These are phyloP conservation scores for Neolamprologus multifasciatus DNA, from an alignment of 2,797 vertebrate species.

Conservation along the genomic window DNA sequence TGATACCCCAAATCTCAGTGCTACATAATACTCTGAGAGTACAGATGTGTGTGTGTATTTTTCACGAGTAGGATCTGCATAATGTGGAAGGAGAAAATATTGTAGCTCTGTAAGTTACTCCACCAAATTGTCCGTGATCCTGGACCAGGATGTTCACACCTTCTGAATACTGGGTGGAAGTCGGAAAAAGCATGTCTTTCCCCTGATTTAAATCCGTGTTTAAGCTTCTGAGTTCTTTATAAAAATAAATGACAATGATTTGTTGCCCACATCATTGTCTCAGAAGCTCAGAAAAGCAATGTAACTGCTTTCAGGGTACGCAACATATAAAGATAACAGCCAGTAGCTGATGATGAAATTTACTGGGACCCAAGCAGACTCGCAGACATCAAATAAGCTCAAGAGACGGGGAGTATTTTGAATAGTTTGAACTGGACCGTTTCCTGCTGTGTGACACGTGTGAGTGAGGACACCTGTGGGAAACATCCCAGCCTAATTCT, in stretches of 20 bases:
- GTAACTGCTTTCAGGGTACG: neutral
- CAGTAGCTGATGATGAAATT: accelerated
- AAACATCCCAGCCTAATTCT: neutral
- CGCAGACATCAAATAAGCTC: neutral
- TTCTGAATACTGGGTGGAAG: neutral
- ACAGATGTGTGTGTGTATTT: neutral
- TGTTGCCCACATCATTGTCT: neutral
- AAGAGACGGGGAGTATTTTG: neutral
- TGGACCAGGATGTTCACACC: neutral
- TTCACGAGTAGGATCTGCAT: neutral
- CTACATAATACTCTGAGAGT: neutral
- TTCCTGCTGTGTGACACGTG: neutral
- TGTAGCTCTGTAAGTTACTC: neutral
- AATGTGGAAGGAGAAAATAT: neutral
- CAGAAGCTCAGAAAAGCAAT: neutral
- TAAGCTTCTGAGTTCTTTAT: neutral
- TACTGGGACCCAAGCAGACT: neutral
- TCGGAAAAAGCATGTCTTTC: accelerated
- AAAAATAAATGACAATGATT: neutral
- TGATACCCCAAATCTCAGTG: neutral
- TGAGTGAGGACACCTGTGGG: neutral
- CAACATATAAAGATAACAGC: neutral
- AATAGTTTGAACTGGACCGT: neutral
- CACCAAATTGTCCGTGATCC: neutral
- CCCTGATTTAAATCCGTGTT: neutral